Base-by-base conservation (phyloP, 1,140 invertebrate species). In the Amphibalanus amphitrite region DNA sequence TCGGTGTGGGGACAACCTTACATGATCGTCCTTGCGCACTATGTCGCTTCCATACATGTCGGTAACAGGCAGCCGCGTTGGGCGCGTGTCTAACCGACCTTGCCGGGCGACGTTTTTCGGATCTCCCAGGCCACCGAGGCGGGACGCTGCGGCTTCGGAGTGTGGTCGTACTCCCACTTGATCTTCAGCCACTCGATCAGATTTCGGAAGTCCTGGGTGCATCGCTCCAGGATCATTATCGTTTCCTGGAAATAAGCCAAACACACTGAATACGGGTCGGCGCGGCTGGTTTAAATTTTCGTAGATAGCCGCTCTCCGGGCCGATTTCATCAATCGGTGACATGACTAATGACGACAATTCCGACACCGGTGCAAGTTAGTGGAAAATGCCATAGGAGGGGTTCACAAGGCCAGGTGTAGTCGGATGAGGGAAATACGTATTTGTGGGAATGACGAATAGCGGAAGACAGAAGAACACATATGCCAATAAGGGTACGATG, bases 121-220 rank as follows among this genome's bases (percentile, higher is more conserved):
- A 97, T 88, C 82, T 97, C 93, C 94, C 94, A 97, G 23, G 94
- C 90, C 69, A 97, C 81, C 28, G 93, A 93, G 67, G 88, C 89
- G 4, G 92, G 91, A 71, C 93, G 83, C 75, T 93, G 86, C 0
- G 89, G 90, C 15, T 87, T 85, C 25, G 90, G 87, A 0, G 92
- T 91, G 78, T 90, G 91, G 79, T 97, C 94, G 78, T 93, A 96
- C 70, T 93, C 91, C 88, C 90, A 93, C 81, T 95, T 93, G 6
- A 96, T 82, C 77, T 90, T 87, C 76, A 97, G 89, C 88, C 92
- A 93, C 78, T 95, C 91, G 69, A 93, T 91, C 4, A 97, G 82
- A 28, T 92, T 92, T 77, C 92, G 90, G 78, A 97, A 97, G 80
- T 97, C 94, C 30, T 91, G 85, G 15, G 90, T 91, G 79, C 94